Evolutionary conservation across 2,113 vertebrate species (phyloP).

Genomic region (Campylorhamphus procurvoides): DNA sequence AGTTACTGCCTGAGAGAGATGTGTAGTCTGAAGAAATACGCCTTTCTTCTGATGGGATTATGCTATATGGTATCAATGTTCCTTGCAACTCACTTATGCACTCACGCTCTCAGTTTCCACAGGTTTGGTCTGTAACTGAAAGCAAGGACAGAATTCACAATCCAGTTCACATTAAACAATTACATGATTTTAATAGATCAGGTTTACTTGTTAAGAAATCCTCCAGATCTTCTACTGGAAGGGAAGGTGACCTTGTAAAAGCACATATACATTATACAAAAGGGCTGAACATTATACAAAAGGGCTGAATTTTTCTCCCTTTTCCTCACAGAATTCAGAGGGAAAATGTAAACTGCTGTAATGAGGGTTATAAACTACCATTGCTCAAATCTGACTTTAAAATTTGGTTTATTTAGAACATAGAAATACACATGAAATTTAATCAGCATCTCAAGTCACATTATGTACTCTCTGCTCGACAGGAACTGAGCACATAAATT

Average conservation of each 20-base stretch:
- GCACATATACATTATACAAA: neutral
- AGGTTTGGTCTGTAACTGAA: neutral
- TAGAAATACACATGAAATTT: slow-evolving; percentile 71
- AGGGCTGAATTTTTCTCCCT: slow-evolving; percentile 42
- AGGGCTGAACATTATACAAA: slow-evolving; percentile 26
- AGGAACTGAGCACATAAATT: slow-evolving; percentile 43
- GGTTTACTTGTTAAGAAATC: neutral
- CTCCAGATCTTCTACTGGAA: slow-evolving; percentile 1
- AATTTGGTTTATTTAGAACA: slow-evolving; percentile 76
- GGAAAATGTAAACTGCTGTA: slow-evolving; percentile 73
- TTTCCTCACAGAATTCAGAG: slow-evolving; percentile 68
- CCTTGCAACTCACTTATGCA: neutral
- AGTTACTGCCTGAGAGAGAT: neutral
- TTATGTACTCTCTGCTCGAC: slow-evolving; percentile 63
- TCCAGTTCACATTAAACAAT: neutral
- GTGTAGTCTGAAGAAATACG: neutral
- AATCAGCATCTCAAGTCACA: slow-evolving; percentile 68
- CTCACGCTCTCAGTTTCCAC: neutral
- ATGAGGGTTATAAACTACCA: slow-evolving; percentile 68
- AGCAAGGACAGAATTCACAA: neutral
- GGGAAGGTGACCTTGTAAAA: slow-evolving; percentile 50
- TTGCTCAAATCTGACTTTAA: slow-evolving; percentile 77
- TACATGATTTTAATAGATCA: neutral
- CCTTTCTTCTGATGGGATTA: neutral
- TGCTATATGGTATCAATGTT: neutral